phyloP scores from a whole-genome alignment of 2,888 invertebrate species.

The Ptychoptera contaminata region DNA sequence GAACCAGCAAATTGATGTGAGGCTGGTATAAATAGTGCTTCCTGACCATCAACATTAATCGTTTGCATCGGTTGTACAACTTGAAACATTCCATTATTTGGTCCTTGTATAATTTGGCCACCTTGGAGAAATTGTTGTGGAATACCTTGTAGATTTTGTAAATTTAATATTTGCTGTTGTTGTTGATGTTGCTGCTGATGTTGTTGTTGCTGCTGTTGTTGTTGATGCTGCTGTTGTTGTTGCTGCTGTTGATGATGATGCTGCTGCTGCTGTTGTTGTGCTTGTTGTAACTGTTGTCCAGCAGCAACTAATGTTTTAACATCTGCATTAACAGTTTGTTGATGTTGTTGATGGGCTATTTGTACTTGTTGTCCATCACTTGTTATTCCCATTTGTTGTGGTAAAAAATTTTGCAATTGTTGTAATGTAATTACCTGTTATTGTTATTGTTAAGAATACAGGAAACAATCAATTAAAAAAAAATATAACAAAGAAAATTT shows the following conservation, averaged over 20 bases:
- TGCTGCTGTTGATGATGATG: slow-evolving; percentile 8
- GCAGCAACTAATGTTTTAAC: slow-evolving; percentile 15
- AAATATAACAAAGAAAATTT: no score
- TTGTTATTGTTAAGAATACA: no score
- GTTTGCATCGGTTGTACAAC: slow-evolving; percentile 67
- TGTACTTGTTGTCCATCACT: slow-evolving; percentile 9
- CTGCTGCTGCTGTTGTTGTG: slow-evolving; percentile 4
- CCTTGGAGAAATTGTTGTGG: slow-evolving; percentile 19
- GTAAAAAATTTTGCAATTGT: slow-evolving; percentile 15
- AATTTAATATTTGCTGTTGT: slow-evolving; percentile 15
- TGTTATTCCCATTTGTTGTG: slow-evolving; percentile 13
- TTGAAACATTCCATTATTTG: slow-evolving; percentile 27
- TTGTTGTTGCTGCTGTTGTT: slow-evolving; percentile 11
- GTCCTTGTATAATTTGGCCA: slow-evolving; percentile 17
- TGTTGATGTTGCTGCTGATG: slow-evolving; percentile 2
- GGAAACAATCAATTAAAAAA: no score
- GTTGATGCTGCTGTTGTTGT: slow-evolving; percentile 11
- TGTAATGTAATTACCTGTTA: slow-evolving; percentile 13
- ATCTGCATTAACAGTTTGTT: slow-evolving; percentile 13
- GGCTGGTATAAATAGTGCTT: slow-evolving; percentile 70
- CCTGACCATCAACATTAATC: slow-evolving; percentile 83
- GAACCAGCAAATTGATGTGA: slow-evolving; percentile 31
- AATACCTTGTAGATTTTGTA: slow-evolving; percentile 15
- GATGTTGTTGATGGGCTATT: slow-evolving; percentile 7
- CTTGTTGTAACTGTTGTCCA: slow-evolving; percentile 14